A percentile compares a stretch with the other conserved stretches of the same genome.
These are phyloP conservation scores for Diarsia brunnea DNA, from an alignment of 2,888 invertebrate species.

Conservation along the genomic window DNA sequence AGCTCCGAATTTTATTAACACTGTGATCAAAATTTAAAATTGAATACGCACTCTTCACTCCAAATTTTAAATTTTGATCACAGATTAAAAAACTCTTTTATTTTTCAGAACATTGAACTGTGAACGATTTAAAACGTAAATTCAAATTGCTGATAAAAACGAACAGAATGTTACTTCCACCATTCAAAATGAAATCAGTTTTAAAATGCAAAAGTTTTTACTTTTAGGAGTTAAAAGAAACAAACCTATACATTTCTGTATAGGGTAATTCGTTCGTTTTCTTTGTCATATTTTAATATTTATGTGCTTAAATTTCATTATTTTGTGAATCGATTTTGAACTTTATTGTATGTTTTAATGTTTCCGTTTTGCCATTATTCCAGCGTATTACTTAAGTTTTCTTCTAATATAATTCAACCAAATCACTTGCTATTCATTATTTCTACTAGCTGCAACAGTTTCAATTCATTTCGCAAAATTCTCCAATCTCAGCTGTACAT, in stretches of 20 bases:
- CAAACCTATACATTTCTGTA: not conserved
- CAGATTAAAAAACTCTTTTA: slow-evolving; percentile 28
- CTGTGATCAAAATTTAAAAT: slow-evolving; percentile 40
- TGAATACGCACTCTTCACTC: not conserved
- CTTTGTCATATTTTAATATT: not conserved
- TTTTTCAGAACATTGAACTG: slow-evolving; percentile 17
- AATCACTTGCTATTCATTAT: not conserved
- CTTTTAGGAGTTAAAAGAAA: not conserved
- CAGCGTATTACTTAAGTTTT: not conserved
- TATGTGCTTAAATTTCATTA: not conserved
- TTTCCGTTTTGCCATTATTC: not conserved
- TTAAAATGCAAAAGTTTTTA: too few relatives aligned
- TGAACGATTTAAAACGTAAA: slow-evolving; percentile 22
- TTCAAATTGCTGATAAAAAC: slow-evolving; percentile 43
- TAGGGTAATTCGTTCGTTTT: not conserved
- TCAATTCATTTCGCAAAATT: not conserved
- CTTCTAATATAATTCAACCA: not conserved
- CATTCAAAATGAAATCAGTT: too few relatives aligned
- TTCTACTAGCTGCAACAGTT: not conserved
- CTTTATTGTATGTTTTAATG: not conserved
- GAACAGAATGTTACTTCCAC: too few relatives aligned
- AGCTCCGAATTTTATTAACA: slow-evolving; percentile 27
- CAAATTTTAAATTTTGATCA: not conserved
- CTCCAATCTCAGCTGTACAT: not conserved
- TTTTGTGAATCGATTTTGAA: not conserved